phyloP scores from a whole-genome alignment of 2,888 invertebrate species.

The Tachina lurida region DNA sequence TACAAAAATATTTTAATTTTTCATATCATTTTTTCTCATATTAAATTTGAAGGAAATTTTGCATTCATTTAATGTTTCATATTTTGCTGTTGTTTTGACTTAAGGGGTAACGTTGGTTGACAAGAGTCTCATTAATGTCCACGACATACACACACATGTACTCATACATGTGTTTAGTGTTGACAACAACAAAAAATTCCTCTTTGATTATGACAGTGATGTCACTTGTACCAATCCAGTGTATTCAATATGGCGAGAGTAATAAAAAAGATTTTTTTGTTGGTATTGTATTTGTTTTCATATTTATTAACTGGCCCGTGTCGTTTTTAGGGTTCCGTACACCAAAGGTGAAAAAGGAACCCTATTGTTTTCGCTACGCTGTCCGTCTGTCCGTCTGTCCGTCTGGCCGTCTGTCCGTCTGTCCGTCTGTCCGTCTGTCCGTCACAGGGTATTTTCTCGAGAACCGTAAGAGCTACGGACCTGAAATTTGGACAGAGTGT shows the following conservation, averaged over 20 bases:
- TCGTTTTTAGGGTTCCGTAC: no score
- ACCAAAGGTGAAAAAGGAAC: no score
- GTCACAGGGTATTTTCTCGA: no score
- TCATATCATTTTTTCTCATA: background rate
- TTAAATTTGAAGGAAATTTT: background rate
- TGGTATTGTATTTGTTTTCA: background rate
- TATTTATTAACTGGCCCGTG: slow-evolving; percentile 31
- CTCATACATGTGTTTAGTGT: background rate
- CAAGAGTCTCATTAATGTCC: background rate
- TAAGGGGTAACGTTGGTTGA: background rate
- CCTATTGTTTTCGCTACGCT: no score
- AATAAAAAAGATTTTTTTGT: slow-evolving; percentile 2
- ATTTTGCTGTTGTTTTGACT: background rate
- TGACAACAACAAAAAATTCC: background rate
- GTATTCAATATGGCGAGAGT: background rate
- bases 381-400: no score
- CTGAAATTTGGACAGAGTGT: no score
- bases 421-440: no score
- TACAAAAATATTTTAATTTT: no score
- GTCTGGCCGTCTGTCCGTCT: no score
- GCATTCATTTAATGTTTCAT: background rate
- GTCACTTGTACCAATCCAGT: background rate
- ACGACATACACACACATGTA: background rate
- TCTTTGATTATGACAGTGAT: slow-evolving; percentile 49
- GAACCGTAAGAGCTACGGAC: no score